Base-by-base conservation (phyloP, 2,888 invertebrate genomes). In the Euplagia quadripunctaria region DNA sequence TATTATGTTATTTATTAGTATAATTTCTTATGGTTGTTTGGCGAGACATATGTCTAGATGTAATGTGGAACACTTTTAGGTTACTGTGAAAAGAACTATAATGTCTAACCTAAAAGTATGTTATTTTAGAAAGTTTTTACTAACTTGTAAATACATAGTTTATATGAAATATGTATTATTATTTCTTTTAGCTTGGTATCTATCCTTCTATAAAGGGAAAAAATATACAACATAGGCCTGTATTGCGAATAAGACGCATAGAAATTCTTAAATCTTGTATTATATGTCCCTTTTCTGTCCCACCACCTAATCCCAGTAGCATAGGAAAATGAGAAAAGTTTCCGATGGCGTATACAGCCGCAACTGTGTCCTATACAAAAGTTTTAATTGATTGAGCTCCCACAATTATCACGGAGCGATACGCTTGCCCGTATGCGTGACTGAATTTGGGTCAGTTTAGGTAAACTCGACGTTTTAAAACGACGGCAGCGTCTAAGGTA, bases 291-390 rank as follows among this genome's bases (percentile, higher is more conserved):
- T 75, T 72, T 31, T 72, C 65, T 79, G 72, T 70, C 69, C 14
- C 17, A 77, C 64, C 70, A 71, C 78, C 74, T 70, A 80, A 78
- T 77, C 73, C 78, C 64, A 63, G 64, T 49, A 17, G 58, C 76
- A 72, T 65, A 17, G 78, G 76, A 80, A 86, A 88, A 70, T 86
- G 82, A 83, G 83, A 84, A 87, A 87, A 87, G 80, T 87, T 87
- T 74, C 64, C 76, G 70, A 78, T 80, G 74, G 75, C 77, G 75
- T 73, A 79, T 79, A 81, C 74, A 73, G 74, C 76, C 75, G 67
- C 76, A 65, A 70, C 64, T 63, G 71, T 75, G 67, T 76, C 71
- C 71, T 73, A 73, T 77, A 68, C 63, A 75, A 79, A 86, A 86
- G 80, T 87, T 87, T 85, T 86, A 86, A 86, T 86, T 86, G 83